These are phyloP conservation scores for Cryptocheilus praepositus DNA, from an alignment of 2,888 invertebrate genomes.

Conservation along the genomic window DNA sequence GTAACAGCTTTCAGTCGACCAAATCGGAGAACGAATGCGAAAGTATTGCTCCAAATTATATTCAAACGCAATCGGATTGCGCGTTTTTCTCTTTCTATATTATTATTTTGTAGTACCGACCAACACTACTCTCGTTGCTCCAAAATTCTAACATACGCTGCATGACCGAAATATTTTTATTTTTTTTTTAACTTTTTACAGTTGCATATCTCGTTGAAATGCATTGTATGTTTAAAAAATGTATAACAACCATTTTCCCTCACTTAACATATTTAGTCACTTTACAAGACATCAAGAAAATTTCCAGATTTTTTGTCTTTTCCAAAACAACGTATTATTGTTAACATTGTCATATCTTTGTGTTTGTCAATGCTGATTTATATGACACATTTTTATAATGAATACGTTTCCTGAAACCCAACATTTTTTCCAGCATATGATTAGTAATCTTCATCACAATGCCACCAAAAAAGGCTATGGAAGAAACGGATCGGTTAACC, in stretches of 20 bases:
- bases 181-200: background rate
- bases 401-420: slow-evolving; percentile 1
- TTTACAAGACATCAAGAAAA: background rate
- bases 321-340: background rate
- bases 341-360: background rate
- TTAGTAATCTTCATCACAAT: slow-evolving; percentile 72
- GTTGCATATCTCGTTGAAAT: no score
- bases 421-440: slow-evolving; percentile 23
- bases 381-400: background rate
- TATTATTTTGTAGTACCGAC: no score
- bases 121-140: background rate
- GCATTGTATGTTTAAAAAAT: background rate
- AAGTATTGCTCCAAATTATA: background rate
- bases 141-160: slow-evolving; percentile 9
- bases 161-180: background rate
- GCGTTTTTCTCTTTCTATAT: no score
- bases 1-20: slow-evolving; percentile 20
- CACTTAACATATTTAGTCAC: background rate
- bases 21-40: background rate
- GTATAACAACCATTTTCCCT: background rate
- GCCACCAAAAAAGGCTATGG: slow-evolving; percentile 84
- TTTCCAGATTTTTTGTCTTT: slow-evolving; percentile 4
- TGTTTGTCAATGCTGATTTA: background rate
- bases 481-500: slow-evolving; percentile 94
- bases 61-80: no score